Evolutionary conservation across 2,797 vertebrate genomes (phyloP).

Genomic region (Coregonus sp.): DNA sequence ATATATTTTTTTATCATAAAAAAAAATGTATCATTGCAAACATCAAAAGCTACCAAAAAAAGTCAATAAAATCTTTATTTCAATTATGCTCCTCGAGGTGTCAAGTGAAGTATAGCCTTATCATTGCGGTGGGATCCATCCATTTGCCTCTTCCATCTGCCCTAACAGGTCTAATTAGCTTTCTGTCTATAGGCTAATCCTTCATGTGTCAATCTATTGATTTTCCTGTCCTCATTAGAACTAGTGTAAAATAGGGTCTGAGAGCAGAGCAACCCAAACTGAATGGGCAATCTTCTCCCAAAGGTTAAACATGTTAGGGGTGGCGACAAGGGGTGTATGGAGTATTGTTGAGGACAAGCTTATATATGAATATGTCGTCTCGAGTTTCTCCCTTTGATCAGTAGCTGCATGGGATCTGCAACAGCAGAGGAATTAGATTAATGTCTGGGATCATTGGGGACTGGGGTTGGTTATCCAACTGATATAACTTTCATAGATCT

Average conservation of each 20-base stretch:
- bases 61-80: conserved; percentile 65
- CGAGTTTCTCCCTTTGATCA: conserved; percentile 28
- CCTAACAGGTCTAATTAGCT: conserved; percentile 71
- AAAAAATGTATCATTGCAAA: conserved; percentile 31
- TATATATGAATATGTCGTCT: conserved; percentile 57
- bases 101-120: conserved; percentile 67
- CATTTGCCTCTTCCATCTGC: conserved; percentile 62
- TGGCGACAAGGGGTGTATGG: conserved; percentile 40
- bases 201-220: conserved; percentile 78
- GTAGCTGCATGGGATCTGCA: neutral
- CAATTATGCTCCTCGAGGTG: conserved; percentile 62
- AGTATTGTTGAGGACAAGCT: conserved; percentile 46
- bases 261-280: conserved; percentile 46
- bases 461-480: neutral
- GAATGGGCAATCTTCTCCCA: conserved; percentile 50
- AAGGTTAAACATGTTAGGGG: conserved; percentile 74
- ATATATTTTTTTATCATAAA: neutral
- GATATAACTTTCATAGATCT: neutral
- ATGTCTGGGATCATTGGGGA: neutral
- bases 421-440: neutral
- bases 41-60: conserved; percentile 38
- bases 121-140: conserved; percentile 63
- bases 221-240: conserved; percentile 74
- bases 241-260: conserved; percentile 53
- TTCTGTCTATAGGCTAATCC: conserved; percentile 75